These are phyloP conservation scores for Labeo calbasu DNA, from an alignment of 2,797 vertebrate genomes.

Conservation along the genomic window DNA sequence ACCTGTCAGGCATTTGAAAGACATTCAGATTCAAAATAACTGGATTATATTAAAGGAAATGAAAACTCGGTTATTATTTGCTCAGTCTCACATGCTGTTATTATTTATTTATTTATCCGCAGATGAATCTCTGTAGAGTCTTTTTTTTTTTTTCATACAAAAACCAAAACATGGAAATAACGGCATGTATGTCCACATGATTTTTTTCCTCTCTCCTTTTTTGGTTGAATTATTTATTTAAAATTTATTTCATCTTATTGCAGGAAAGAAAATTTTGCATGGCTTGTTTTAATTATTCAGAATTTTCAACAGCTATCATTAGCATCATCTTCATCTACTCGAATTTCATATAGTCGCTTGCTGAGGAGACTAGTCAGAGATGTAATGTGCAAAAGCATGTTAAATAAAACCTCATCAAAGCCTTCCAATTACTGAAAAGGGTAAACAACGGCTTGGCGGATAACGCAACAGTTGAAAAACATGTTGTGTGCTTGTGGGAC, in stretches of 20 bases:
- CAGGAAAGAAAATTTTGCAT: not conserved
- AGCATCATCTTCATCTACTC: not conserved
- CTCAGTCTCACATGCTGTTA: not conserved
- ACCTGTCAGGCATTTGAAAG: not conserved
- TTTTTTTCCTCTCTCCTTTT: not conserved
- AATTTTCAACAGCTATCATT: not conserved
- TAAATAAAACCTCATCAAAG: constrained; percentile 10
- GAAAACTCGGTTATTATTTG: not conserved
- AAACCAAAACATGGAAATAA: not conserved
- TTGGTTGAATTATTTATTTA: not conserved
- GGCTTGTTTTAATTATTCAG: not conserved
- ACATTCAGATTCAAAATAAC: constrained; percentile 14
- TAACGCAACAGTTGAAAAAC: constrained; percentile 15
- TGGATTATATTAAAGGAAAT: constrained; percentile 14
- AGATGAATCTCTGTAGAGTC: not conserved
- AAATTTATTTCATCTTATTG: not conserved
- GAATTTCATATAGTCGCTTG: not conserved
- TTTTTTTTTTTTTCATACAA: not conserved
- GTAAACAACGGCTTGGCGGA: not conserved
- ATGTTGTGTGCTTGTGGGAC: not conserved
- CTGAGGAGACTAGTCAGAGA: not conserved
- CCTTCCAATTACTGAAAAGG: not conserved
- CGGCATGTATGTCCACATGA: not conserved
- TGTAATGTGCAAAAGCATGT: not conserved
- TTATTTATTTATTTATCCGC: not conserved